Evolutionary conservation across 2,113 vertebrate genomes (phyloP), one percentile per base, ranked within the genome.

Genomic region (Halcyon senegalensis): DNA sequence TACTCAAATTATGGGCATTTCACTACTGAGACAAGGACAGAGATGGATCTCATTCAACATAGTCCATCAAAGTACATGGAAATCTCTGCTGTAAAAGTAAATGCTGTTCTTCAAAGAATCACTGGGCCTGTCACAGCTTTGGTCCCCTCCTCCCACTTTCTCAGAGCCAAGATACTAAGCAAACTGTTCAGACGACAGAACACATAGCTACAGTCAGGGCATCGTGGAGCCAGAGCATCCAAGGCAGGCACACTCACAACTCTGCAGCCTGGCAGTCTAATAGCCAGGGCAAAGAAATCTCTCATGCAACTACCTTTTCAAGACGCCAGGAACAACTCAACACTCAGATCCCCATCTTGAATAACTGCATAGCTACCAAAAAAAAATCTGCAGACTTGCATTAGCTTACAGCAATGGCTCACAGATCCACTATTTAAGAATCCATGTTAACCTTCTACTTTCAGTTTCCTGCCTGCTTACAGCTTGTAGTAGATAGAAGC

Each of bases 201-300:
- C 62, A 35, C 63, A 13, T 6, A 50, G 53, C 33, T 18, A 27
- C 0, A 39, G 10, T 2, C 53, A 21, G 51, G 59, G 35, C 24
- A 4, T 13, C 4, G 0, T 1, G 44, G 44, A 83, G 75, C 35
- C 53, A 18, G 16, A 33, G 46, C 55, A 50, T 4, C 19, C 23
- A 7, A 75, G 59, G 64, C 12, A 43, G 60, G 74, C 50, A 16
- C 2, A 0, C 69, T 59, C 89, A 4, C 64, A 67, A 0, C 66
- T 64, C 56, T 17, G 37, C 1, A 0, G 10, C 66, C 78, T 30
- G 43, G 82, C 24, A 0, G 2, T 31, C 1, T 7, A 85, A 51
- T 55, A 88, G 66, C 70, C 68, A 53, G 25, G 33, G 55, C 84
- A 88, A 28, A 84, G 72, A 80, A 59, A 85, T 0, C 76, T 58